phyloP scores from a whole-genome alignment of 2,888 invertebrate species.

The Taenaris catops region DNA sequence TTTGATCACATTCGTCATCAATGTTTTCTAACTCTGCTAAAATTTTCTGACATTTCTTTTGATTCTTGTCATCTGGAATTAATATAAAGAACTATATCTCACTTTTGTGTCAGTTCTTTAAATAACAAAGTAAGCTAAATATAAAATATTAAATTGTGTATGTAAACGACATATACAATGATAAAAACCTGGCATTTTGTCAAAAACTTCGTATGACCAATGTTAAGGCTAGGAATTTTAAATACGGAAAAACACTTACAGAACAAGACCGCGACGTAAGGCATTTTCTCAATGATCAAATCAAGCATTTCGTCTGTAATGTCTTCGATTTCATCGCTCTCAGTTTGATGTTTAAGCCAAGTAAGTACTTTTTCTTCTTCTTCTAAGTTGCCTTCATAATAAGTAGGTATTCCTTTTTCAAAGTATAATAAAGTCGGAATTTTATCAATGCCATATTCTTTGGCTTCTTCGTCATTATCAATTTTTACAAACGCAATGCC shows the following conservation, averaged over 20 bases:
- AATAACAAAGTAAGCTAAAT: slow-evolving; percentile 37
- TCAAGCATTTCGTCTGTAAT: slow-evolving; percentile 97
- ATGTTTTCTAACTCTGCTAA: slow-evolving; percentile 93
- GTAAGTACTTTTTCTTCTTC: slow-evolving; percentile 93
- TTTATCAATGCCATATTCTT: slow-evolving; percentile 94
- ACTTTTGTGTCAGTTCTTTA: slow-evolving; percentile 73
- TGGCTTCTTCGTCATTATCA: slow-evolving; percentile 93
- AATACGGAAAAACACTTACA: slow-evolving; percentile 81
- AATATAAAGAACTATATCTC: slow-evolving; percentile 62
- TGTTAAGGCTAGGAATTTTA: slow-evolving; percentile 32
- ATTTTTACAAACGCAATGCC: slow-evolving; percentile 96
- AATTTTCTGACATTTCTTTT: slow-evolving; percentile 93
- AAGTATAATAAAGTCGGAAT: slow-evolving; percentile 92
- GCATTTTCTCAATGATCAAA: slow-evolving; percentile 92
- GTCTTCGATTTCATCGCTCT: slow-evolving; percentile 95
- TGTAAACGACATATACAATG: slow-evolving; percentile 32
- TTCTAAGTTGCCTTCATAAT: slow-evolving; percentile 91
- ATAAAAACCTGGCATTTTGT: slow-evolving; percentile 47
- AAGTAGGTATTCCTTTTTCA: slow-evolving; percentile 87
- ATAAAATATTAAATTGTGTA: slow-evolving; percentile 29
- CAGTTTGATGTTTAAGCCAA: slow-evolving; percentile 92
- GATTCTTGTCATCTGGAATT: slow-evolving; percentile 91
- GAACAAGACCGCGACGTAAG: slow-evolving; percentile 93
- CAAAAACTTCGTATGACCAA: slow-evolving; percentile 38
- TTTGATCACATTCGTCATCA: slow-evolving; percentile 95